Evolutionary conservation across 2,797 vertebrate genomes (phyloP), one percentile per base, ranked within the genome.

Genomic region (Oreonectes daqikongensis): DNA sequence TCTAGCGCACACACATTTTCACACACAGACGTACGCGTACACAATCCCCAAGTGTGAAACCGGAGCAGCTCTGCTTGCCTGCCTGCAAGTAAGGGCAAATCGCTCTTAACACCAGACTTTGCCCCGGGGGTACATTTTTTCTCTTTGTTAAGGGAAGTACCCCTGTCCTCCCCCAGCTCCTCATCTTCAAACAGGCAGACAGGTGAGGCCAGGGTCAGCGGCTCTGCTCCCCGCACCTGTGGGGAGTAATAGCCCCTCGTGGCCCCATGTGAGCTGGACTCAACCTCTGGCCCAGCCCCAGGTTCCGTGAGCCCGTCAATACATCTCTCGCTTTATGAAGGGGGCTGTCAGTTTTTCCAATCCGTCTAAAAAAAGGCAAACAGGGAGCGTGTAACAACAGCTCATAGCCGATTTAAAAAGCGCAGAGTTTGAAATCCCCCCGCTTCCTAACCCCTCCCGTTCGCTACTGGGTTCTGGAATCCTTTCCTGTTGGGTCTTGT

Each of bases 31-130:
- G 28, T 64, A 57, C 44, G 24, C 46, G 57, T 83, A 84, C 82
- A 87, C 85, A 86, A 88, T 85, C 89, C 84, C 85, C 82, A 82
- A 67, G 78, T 86, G 82, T 89, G 89, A 89, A 92, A 92, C 90
- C 85, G 79, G 87, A 92, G 89, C 81, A 69, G 77, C 55, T 84
- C 81, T 85, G 83, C 82, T 81, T 81, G 85, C 78, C 80, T 63
- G 78, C 82, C 84, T 89, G 84, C 75, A n/a, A 87, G 88, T 80
- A 85, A 77, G 55, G 84, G 87, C 87, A 90, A 87, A 90, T 82
- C 76, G 17, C 86, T 85, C 83, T 90, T 84, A 87, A 90, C 84
- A 87, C 80, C 82, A 83, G 77, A 85, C 85, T 83, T 46, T 50
- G 82, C 82, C 89, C 79, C 81, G 75, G 85, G 86, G 85, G 82